Base-by-base conservation (phyloP, 2,888 invertebrate genomes). In the Cryptocheilus praepositus region DNA sequence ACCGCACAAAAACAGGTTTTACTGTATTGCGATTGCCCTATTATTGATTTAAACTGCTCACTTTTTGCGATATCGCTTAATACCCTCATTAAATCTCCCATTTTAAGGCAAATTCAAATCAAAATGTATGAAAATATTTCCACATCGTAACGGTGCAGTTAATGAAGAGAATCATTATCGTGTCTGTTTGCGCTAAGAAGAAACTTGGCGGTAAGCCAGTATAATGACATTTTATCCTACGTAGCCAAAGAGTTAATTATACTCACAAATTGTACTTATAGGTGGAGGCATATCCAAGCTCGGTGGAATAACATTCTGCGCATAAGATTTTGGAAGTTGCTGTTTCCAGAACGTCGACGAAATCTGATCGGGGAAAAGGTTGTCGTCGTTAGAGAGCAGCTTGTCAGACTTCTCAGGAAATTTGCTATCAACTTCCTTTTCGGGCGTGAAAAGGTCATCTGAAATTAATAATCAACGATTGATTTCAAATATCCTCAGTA, bases 261-360 rank as follows among this genome's bases (percentile, higher is more conserved):
- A 73, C 81, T 71, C 80, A 88, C 88, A 85, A 59, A 87, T 67
- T 61, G 75, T 69, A 74, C 77, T 84, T 51, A 88, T 85, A 21
- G 88, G 88, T 16, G 89, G 89, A n/a, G 89, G 89, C 19, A 86
- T 77, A 64, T 89, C 89, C 5, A 83, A 79, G 70, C 86, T 86
- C 49, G 88, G 81, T 53, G 86, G 87, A 73, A 88, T 85, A 25
- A 88, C 84, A 73, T 81, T 87, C 53, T 75, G 81, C 57, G 85
- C 84, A 16, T 81, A 80, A 22, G 81, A 64, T 63, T 77, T 82
- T 28, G 79, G 74, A 7, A 79, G 73, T 59, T 78, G 81, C 0
- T 84, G 77, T 18, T 84, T 84, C 84, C 85, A 87, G 44, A 81
- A 67, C 36, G 78, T 77, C 54, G 73, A 77, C 0, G 82, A 70